Base-by-base conservation (phyloP, 2,888 invertebrate genomes). In the Temnothorax rugatulus region DNA sequence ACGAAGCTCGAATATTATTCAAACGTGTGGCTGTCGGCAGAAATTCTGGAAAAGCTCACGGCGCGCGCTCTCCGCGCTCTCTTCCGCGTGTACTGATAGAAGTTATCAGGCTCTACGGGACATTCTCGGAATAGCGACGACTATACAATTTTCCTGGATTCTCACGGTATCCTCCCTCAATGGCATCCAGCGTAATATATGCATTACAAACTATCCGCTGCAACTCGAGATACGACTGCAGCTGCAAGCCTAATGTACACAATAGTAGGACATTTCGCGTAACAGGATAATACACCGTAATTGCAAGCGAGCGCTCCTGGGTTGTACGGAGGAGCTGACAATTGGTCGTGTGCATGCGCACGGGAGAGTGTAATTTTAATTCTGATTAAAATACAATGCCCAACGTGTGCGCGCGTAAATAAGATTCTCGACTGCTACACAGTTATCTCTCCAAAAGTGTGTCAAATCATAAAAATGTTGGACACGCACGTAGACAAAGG, bases 131-230 rank as follows among this genome's bases (percentile, higher is more conserved):
- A 84, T 61, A 82, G 82, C 54, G 79, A 63, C 85, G 84, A 86
- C 81, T 69, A 83, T 84, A 87, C 87, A 87, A 90, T 90, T 93
- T 92, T 91, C 92, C 93, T 92, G 92, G 89, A 93, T 93, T 93
- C 93, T 91, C 93, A 92, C 91, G 92, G 83, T 81, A 52, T 50
- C 77, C 64, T 83, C 64, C 77, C 18, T 2, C 89, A 79, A 86
- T 85, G 83, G 81, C 86, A 87, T 85, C 50, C 34, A 59, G 63
- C 59, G 76, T 79, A 71, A 79, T 59, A 25, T 54, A 29, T 54
- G 54, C 44, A 34, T 59, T 59, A 50, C 38, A 18, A 79, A 59
- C 47, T 69, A 47, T 13, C 21, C 47, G 21, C 7, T 34, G 69
- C 47, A 57, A 69, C 44, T 79, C 79, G 69, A 69, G 34, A 59